Percentiles rank a stretch among this genome's conserved stretches.
phyloP scores from a whole-genome alignment of 1,140 invertebrate genomes.

The Artemia franciscana region DNA sequence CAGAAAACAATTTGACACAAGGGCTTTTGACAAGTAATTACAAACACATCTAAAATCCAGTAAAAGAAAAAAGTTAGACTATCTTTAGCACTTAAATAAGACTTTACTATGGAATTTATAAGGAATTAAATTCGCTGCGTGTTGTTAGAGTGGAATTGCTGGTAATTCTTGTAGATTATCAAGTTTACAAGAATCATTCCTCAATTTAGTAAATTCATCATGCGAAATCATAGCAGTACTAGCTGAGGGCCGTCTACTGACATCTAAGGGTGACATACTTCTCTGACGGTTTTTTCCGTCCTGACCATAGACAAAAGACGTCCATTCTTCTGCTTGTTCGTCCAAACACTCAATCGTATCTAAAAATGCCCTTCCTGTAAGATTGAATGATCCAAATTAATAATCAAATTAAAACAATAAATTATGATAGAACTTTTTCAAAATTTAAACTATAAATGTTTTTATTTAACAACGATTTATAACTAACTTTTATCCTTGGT shows the following conservation, averaged over 20 bases:
- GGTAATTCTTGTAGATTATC: neutral
- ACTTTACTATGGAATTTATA: too few relatives aligned
- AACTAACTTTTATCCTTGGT: too few relatives aligned
- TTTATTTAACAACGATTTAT: neutral
- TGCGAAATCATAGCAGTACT: neutral
- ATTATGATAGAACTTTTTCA: neutral
- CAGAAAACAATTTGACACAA: too few relatives aligned
- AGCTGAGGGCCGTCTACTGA: neutral
- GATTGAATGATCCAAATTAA: constrained; percentile 1
- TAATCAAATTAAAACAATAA: too few relatives aligned
- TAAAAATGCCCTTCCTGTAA: constrained; percentile 40
- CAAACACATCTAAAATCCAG: too few relatives aligned
- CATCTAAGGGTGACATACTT: neutral
- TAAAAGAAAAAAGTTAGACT: too few relatives aligned
- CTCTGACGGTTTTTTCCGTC: neutral
- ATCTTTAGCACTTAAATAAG: too few relatives aligned
- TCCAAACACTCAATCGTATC: constrained; percentile 59
- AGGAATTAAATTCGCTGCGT: too few relatives aligned
- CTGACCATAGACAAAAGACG: constrained; percentile 26
- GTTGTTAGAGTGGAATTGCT: too few relatives aligned
- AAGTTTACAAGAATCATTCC: neutral
- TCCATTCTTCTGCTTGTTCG: constrained; percentile 42
- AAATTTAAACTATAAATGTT: too few relatives aligned
- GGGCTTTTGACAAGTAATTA: too few relatives aligned
- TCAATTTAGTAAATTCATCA: neutral